Evolutionary conservation across 2,113 vertebrate genomes (phyloP).

Genomic region (Propithecus coquereli): DNA sequence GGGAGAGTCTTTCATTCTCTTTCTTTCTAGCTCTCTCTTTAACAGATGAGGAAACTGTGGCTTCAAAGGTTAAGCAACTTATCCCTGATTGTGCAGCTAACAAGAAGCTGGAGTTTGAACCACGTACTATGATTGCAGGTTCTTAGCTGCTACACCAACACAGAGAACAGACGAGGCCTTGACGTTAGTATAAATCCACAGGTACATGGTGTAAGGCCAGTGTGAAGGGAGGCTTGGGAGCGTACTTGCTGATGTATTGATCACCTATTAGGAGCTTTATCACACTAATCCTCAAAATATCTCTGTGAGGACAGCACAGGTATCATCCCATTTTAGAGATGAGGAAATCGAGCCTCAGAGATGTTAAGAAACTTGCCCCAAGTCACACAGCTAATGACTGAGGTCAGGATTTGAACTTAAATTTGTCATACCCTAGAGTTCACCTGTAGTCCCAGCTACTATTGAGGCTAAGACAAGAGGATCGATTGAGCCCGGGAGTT

Average conservation of each 20-base stretch:
- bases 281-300: neutral
- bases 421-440: neutral
- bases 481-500: neutral
- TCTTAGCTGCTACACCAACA: neutral
- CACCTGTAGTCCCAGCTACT: neutral
- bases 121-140: neutral
- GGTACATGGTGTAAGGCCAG: neutral
- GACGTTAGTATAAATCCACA: neutral
- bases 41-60: neutral
- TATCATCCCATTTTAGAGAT: neutral
- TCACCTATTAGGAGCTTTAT: neutral
- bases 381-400: neutral
- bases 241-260: rapidly evolving
- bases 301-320: neutral
- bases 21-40: neutral
- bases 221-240: no score
- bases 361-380: neutral
- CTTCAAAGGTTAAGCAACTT: neutral
- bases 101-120: neutral
- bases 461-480: neutral
- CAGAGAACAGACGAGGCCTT: neutral
- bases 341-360: neutral
- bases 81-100: neutral
- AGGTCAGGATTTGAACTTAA: neutral
- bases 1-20: neutral